Evolutionary conservation across 2,888 invertebrate genomes (phyloP).

Genomic region (Dynastes tityus): DNA sequence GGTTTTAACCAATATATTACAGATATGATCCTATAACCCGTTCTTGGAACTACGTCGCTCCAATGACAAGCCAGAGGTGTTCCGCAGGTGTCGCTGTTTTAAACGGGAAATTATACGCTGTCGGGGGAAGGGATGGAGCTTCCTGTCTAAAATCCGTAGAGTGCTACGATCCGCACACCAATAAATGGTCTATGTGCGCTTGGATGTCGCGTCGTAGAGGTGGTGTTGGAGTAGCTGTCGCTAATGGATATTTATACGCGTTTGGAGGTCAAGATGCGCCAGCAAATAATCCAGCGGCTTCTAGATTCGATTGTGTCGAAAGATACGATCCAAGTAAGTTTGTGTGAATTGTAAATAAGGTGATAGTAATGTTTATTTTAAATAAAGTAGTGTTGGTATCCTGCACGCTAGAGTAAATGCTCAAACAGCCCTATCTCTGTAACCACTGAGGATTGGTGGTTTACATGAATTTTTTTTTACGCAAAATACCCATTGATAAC

Average conservation of each 20-base stretch:
- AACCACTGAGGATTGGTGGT: too few species aligned
- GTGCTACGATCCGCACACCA: constrained; percentile 82
- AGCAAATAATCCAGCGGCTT: constrained; percentile 87
- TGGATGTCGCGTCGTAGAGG: constrained; percentile 91
- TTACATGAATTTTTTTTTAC: too few species aligned
- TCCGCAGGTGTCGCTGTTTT: constrained; percentile 94
- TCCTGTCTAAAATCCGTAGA: constrained; percentile 93
- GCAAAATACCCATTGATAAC: too few species aligned
- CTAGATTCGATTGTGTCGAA: constrained; percentile 91
- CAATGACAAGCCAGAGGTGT: constrained; percentile 91
- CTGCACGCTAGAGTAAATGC: too few species aligned
- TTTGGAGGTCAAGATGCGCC: constrained; percentile 96
- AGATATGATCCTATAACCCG: constrained; percentile 92
- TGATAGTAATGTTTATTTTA: too few species aligned
- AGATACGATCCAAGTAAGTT: constrained; percentile 79
- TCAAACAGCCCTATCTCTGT: too few species aligned
- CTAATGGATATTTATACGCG: constrained; percentile 91
- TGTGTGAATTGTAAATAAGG: too few species aligned
- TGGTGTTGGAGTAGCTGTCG: constrained; percentile 91
- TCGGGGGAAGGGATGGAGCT: constrained; percentile 93
- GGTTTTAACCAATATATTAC: not conserved
- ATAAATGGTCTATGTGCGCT: constrained; percentile 88
- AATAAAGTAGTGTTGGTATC: too few species aligned
- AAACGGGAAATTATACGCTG: constrained; percentile 88
- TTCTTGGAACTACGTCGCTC: constrained; percentile 91